These are phyloP conservation scores for Apodemia zela DNA, from an alignment of 2,888 invertebrate species.

Conservation along the genomic window DNA sequence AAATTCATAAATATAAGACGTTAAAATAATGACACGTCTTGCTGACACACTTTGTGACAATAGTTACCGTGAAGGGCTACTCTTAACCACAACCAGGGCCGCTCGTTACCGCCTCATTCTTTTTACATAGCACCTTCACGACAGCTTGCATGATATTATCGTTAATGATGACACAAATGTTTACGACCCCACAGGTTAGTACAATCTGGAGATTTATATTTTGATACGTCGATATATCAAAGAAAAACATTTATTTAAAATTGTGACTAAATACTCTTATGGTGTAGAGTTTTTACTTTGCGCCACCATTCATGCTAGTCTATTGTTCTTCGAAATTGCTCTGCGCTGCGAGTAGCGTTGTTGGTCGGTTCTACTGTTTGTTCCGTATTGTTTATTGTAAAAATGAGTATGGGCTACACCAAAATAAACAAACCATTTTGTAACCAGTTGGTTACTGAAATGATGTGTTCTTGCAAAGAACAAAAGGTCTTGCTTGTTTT, in stretches of 20 bases:
- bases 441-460: constrained; percentile 22
- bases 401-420: constrained; percentile 19
- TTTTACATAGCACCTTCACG: constrained; percentile 48
- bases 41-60: constrained; percentile 72
- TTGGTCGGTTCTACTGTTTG: constrained; percentile 54
- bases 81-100: constrained; percentile 65
- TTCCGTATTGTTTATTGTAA: constrained; percentile 32
- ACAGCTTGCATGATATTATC: constrained; percentile 51
- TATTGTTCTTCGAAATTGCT: constrained; percentile 77
- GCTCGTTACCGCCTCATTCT: constrained; percentile 71
- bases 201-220: constrained; percentile 17
- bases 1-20: constrained; percentile 28
- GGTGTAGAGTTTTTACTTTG: constrained; percentile 73
- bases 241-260: constrained; percentile 2
- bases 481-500: constrained; percentile 13
- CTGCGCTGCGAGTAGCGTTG: constrained; percentile 64
- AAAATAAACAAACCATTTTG: constrained; percentile 21
- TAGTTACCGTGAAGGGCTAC: constrained; percentile 66
- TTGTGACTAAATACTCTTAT: constrained; percentile 26
- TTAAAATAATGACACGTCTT: constrained; percentile 60
- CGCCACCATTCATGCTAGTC: constrained; percentile 66
- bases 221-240: not conserved
- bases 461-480: constrained; percentile 11
- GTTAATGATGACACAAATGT: constrained; percentile 63
- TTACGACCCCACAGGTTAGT: constrained; percentile 22